A percentile compares a stretch with the other conserved stretches of the same genome.
Conservation (phyloP, 2,888 invertebrate genomes). For the Automeris io region DNA sequence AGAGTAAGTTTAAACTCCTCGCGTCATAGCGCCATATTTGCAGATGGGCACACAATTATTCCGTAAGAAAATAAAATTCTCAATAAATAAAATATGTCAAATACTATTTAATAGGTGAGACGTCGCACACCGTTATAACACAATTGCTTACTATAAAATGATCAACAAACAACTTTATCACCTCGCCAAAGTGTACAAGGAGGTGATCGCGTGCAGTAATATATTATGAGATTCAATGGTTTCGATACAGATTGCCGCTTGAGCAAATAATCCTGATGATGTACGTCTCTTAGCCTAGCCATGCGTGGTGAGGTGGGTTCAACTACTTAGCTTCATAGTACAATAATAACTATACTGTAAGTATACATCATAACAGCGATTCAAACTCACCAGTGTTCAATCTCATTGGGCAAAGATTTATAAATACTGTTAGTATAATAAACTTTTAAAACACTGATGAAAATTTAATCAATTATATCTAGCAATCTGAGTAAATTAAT, state of each 20-base stretch:
- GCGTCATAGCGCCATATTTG: conserved; percentile 65
- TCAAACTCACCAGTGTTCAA: conserved; percentile 53
- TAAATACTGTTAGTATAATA: conserved; percentile 41
- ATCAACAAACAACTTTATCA: conserved; percentile 74
- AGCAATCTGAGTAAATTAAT: conserved; percentile 70
- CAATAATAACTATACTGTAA: conserved; percentile 33
- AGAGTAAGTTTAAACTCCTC: conserved; percentile 38
- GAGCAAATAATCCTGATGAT: conserved; percentile 70
- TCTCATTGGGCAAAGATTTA: conserved; percentile 46
- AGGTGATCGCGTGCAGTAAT: conserved; percentile 53
- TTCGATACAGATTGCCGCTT: conserved; percentile 67
- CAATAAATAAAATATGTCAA: conserved; percentile 77
- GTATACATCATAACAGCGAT: conserved; percentile 41
- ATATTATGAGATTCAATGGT: conserved; percentile 67
- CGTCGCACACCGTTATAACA: conserved; percentile 71
- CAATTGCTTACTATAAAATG: conserved; percentile 73
- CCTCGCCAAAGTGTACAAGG: conserved; percentile 59
- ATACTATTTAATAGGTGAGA: conserved; percentile 70
- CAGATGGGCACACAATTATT: conserved; percentile 70
- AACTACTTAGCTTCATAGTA: conserved; percentile 51
- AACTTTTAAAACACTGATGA: conserved; percentile 48
- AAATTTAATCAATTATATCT: conserved; percentile 53
- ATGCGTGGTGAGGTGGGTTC: conserved; percentile 68
- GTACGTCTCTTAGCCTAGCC: conserved; percentile 58
- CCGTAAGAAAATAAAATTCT: conserved; percentile 76